Evolutionary conservation across 1,140 invertebrate species (phyloP), one percentile per base, ranked within the genome.

Genomic region (Chymomyza costata): DNA sequence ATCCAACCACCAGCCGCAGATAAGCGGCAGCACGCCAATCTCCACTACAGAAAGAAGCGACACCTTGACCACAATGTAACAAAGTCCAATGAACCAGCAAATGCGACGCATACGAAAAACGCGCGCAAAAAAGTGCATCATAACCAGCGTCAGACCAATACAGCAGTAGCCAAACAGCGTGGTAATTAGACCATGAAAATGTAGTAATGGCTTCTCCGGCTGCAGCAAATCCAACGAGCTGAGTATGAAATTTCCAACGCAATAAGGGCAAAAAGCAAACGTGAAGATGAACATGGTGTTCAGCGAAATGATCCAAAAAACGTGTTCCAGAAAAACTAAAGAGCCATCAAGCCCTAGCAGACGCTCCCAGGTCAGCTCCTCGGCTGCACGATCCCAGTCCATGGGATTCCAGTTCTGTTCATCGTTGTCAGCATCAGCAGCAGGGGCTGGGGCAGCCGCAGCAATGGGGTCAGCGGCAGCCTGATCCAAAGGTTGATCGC

Each of bases 1-100:
- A 83, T 99, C 98, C 19, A 99, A 87, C 97, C 98, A 99, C 95
- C 97, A 99, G 10, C 98, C 98, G 85, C 97, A 99, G 5, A 99
- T 92, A 0, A 99, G 86, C 0, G 98, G 98, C 64, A 99, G 92
- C 2, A 99, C 93, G 5, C 97, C 96, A 54, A 99, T 97, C 89
- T 99, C 97, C 8, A 97, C 92, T 13, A 97, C 94, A 10, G 95
- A 93, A 2, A 98, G 85, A 19, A 98, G 86, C 2, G 95, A 95
- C n/a, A 94, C 92, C 87, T 99, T 99, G 1, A 99, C 95, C 35
- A 99, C 96, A 13, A 99, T 94, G 85, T 99, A 99, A 81, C 96
- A 97, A 8, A 99, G 89, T 1, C 97, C 97, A 15, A 99, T 87
- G 17, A 97, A 89, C 61, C 95, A 89, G 73, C 95, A 93, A 1